phyloP scores from a whole-genome alignment of 2,888 invertebrate species.

The Cabera pusaria region DNA sequence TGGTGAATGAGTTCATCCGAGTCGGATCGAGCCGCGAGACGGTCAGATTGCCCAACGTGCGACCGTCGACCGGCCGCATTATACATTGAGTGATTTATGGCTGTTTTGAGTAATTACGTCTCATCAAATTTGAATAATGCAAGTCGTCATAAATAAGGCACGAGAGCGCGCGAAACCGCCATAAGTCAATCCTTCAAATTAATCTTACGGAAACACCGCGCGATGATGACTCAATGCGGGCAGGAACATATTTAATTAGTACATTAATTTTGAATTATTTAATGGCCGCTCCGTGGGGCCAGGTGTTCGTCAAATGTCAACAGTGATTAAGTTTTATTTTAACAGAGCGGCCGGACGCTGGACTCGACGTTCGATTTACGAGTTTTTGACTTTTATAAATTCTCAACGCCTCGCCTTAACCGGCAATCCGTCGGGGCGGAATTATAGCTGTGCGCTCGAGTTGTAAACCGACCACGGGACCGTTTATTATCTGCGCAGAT shows the following conservation, averaged over 20 bases:
- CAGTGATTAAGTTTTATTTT: constrained; percentile 77
- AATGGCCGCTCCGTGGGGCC: constrained; percentile 60
- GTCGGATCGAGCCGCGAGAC: constrained; percentile 46
- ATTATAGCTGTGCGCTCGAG: constrained; percentile 69
- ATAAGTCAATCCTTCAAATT: constrained; percentile 77
- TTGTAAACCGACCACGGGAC: constrained; percentile 64
- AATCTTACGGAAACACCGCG: constrained; percentile 67
- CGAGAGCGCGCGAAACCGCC: constrained; percentile 65
- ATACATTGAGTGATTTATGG: constrained; percentile 77
- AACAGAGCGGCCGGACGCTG: constrained; percentile 46
- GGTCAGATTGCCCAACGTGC: constrained; percentile 63
- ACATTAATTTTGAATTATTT: constrained; percentile 78
- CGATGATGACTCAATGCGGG: constrained; percentile 72
- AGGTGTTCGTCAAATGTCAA: constrained; percentile 80
- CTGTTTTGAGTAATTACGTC: constrained; percentile 80
- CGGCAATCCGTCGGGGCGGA: constrained; percentile 64
- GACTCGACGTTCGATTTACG: constrained; percentile 61
- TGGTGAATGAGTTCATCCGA: constrained; percentile 67
- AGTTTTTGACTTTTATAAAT: constrained; percentile 78
- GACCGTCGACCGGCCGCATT: constrained; percentile 65
- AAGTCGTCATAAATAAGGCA: constrained; percentile 72
- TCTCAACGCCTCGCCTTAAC: constrained; percentile 72
- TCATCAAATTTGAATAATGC: constrained; percentile 82
- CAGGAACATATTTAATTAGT: constrained; percentile 78
- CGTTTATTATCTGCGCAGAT: constrained; percentile 77